Evolutionary conservation across 2,113 vertebrate genomes (phyloP).

Genomic region (Ictalurus furcatus): DNA sequence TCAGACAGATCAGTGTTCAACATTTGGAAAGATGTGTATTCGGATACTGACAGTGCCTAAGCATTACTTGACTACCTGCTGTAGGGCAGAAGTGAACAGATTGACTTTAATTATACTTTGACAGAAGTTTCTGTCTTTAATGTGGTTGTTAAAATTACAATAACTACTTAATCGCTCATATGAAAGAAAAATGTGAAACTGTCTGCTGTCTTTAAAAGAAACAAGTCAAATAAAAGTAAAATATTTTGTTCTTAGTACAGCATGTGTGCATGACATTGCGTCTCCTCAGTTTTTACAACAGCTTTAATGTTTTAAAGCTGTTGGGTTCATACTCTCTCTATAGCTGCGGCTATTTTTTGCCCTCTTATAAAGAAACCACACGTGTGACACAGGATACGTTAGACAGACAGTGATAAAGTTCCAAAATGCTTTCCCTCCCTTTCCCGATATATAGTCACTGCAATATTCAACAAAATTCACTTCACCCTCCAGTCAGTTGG

Average conservation of each 20-base stretch:
- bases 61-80: neutral
- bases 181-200: neutral
- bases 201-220: neutral
- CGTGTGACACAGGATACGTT: slow-evolving; percentile 52
- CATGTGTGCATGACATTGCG: slow-evolving; percentile 37
- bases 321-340: slow-evolving; percentile 52
- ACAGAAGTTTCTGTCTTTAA: slow-evolving; percentile 18
- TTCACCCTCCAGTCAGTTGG: neutral
- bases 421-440: slow-evolving; percentile 46
- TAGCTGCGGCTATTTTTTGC: slow-evolving; percentile 43
- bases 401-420: slow-evolving; percentile 53
- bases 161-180: slow-evolving; percentile 7
- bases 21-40: neutral
- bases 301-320: slow-evolving; percentile 50
- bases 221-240: slow-evolving; percentile 5
- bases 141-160: slow-evolving; percentile 11
- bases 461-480: slow-evolving; percentile 1
- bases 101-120: slow-evolving; percentile 1
- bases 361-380: slow-evolving; percentile 65
- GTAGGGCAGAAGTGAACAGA: neutral
- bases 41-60: neutral
- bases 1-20: neutral
- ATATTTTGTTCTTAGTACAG: slow-evolving; percentile 27
- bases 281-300: slow-evolving; percentile 33
- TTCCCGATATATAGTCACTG: neutral